A percentile compares a stretch with the other conserved stretches of the same genome.
phyloP scores from a whole-genome alignment of 2,797 vertebrate species.

The Decapterus maruadsi region DNA sequence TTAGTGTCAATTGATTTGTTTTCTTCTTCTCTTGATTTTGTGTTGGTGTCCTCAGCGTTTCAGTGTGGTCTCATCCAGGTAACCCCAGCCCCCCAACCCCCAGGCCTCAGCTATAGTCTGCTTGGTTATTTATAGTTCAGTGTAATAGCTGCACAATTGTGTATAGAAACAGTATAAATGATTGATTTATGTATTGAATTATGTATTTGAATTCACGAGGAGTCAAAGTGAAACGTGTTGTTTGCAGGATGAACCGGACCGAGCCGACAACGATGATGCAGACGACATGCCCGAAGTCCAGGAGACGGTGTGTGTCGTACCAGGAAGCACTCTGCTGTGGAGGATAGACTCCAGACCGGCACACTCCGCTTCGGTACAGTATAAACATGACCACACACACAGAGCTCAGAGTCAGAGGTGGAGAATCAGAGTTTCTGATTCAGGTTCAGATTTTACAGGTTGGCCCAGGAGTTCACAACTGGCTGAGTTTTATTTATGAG shows the following conservation, averaged over 20 bases:
- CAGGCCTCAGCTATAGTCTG: slow-evolving; percentile 7
- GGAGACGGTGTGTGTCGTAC: slow-evolving; percentile 93
- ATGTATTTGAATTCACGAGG: neutral
- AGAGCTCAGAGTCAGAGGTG: too few species aligned
- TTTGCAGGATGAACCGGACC: slow-evolving; percentile 84
- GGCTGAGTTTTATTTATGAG: too few species aligned
- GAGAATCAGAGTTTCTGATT: too few species aligned
- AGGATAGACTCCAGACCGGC: slow-evolving; percentile 92
- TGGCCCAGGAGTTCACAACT: too few species aligned
- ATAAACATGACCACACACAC: slow-evolving; percentile 18
- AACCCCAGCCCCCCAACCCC: slow-evolving; percentile 1
- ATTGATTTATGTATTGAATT: neutral
- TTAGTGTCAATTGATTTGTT: neutral
- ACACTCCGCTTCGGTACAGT: slow-evolving; percentile 93
- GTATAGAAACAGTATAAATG: neutral
- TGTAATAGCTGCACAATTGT: neutral
- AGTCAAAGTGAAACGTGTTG: slow-evolving; percentile 8
- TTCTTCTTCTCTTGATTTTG: slow-evolving; percentile 12
- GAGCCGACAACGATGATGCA: slow-evolving; percentile 87
- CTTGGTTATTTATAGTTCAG: slow-evolving; percentile 14
- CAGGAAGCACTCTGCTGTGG: slow-evolving; percentile 96
- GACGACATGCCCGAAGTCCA: slow-evolving; percentile 94
- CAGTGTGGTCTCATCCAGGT: slow-evolving; percentile 38
- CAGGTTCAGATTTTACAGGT: too few species aligned
- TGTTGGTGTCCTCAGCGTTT: slow-evolving; percentile 20